These are phyloP conservation scores for Cataglyphis hispanica DNA, from an alignment of 1,140 invertebrate species.

Conservation along the genomic window DNA sequence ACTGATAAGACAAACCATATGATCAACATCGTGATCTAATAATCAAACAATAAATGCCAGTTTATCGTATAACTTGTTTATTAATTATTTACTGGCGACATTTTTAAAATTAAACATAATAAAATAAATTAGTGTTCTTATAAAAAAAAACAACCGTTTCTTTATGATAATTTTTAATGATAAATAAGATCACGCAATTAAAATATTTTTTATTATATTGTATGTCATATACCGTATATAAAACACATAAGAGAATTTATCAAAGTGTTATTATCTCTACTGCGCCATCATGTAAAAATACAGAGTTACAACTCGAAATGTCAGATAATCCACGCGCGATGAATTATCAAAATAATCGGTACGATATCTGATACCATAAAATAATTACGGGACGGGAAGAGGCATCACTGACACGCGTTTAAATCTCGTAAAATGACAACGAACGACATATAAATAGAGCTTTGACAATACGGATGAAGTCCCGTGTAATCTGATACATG, in stretches of 20 bases:
- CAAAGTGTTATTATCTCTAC: not conserved
- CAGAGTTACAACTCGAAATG: constrained; percentile 28
- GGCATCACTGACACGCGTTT: constrained; percentile 11
- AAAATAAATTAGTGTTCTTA: too few species aligned
- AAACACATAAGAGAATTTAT: constrained; percentile 22
- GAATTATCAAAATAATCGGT: constrained; percentile 42
- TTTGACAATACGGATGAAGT: constrained; percentile 6
- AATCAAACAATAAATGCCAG: too few species aligned
- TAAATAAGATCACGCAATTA: not conserved
- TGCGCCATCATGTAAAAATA: constrained; percentile 8
- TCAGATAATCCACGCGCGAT: constrained; percentile 13
- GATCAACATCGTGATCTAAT: too few species aligned
- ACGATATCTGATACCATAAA: constrained; percentile 41
- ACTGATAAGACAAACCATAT: too few species aligned
- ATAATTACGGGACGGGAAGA: constrained; percentile 28
- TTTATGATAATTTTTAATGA: not conserved
- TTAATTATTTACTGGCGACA: too few species aligned
- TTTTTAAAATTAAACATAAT: too few species aligned
- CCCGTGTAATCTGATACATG: not conserved
- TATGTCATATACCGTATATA: constrained; percentile 4
- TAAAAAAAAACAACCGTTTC: not conserved
- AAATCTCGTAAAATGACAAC: constrained; percentile 21
- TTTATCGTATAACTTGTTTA: too few species aligned
- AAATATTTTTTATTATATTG: not conserved
- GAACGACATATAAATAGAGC: constrained; percentile 29